Base-by-base conservation (phyloP, 2,888 invertebrate genomes). In the Drosophila dives region DNA sequence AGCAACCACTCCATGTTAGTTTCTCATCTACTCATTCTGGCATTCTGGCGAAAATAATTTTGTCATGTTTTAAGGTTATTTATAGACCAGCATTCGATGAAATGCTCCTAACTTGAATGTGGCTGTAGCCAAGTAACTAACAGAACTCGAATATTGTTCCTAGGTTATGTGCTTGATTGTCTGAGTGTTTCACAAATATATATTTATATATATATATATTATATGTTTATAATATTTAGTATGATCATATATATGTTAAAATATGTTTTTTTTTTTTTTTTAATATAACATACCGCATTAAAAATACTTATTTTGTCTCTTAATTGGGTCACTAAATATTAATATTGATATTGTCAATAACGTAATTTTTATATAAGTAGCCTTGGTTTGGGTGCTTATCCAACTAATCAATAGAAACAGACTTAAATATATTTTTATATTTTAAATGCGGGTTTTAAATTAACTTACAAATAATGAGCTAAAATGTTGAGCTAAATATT, bases 11-110 rank as follows among this genome's bases (percentile, higher is more conserved):
- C 29, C 38, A 58, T 40, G 38, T 54, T 23, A 45, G 45, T 69
- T 67, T 54, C 45, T 45, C n/a, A 29, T 34, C 20, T 45, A 51
- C 66, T 51, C 51, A 42, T 5, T 20, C 40, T 40, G 10, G n/a
- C 11, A 17, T 38, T 23, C 23, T 45, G 33, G 38, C 26, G 45
- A 20, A 11, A 20, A 20, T 1, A 1, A 12, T 12, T 45, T 67
- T 20, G 26, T 33, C 29, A 38, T 29, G 54, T 60, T 11, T 45
- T 3, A 8, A n/a, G 7, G 65, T 12, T 38, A 55, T 12, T 51
- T 29, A 42, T 42, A 59, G 32, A 38, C 12, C 26, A 38, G 26
- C 38, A 55, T 38, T n/a, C 36, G 17, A 54, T 54, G 17, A n/a
- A 55, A 55, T 29, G 20, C 26, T 15, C 10, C 7, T 17, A 23